Evolutionary conservation across 2,888 invertebrate species (phyloP).

Genomic region (Nysson spinosus): DNA sequence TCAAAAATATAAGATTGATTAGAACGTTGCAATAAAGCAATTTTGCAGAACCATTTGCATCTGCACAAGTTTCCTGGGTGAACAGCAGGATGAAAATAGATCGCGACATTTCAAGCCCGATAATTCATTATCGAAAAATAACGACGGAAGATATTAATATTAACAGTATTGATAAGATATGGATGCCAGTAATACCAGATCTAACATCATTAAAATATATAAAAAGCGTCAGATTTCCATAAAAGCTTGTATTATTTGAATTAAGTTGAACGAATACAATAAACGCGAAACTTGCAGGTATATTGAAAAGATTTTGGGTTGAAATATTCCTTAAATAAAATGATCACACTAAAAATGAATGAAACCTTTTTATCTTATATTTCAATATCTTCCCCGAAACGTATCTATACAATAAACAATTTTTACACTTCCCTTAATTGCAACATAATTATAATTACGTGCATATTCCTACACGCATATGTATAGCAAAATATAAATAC

Average conservation of each 20-base stretch:
- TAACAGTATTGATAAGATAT: slow-evolving; percentile 36
- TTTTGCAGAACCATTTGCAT: slow-evolving; percentile 39
- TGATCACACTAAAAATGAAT: slow-evolving; percentile 1
- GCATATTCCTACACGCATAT: background rate
- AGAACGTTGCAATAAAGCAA: background rate
- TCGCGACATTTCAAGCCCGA: slow-evolving; percentile 38
- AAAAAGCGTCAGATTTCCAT: too few relatives aligned
- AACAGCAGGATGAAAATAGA: slow-evolving; percentile 29
- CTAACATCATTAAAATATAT: slow-evolving; percentile 43
- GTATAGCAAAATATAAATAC: slow-evolving; percentile 12
- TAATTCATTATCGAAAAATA: slow-evolving; percentile 15
- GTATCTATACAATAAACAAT: slow-evolving; percentile 23
- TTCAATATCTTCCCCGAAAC: slow-evolving; percentile 19
- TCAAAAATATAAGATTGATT: background rate
- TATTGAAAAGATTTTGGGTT: slow-evolving; percentile 4
- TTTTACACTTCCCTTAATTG: slow-evolving; percentile 21
- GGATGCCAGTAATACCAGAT: slow-evolving; percentile 40
- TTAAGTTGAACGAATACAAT: too few relatives aligned
- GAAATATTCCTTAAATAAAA: too few relatives aligned
- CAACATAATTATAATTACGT: slow-evolving; percentile 14
- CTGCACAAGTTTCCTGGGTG: slow-evolving; percentile 47
- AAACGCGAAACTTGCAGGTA: too few relatives aligned
- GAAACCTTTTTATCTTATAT: slow-evolving; percentile 13
- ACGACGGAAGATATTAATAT: slow-evolving; percentile 20
- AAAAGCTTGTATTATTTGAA: background rate